A percentile compares a stretch with the other conserved stretches of the same genome.
Conservation (phyloP, 2,888 invertebrate genomes). For the Meteorus colon region DNA sequence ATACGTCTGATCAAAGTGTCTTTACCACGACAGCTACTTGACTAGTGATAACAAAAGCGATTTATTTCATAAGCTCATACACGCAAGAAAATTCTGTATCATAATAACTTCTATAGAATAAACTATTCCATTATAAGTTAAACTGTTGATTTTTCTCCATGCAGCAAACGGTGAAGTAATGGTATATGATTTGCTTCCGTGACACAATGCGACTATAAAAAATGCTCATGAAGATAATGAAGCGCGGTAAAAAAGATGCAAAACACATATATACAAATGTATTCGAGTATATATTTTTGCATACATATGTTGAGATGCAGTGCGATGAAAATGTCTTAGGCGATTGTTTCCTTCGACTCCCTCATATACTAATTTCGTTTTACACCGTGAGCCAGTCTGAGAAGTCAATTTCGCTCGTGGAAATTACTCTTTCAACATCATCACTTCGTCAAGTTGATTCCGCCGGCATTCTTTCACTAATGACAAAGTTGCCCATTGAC, state of each 20-base stretch:
- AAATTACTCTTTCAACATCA: conserved; percentile 51
- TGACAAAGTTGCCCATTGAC: conserved; percentile 50
- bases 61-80: not conserved
- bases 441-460: conserved; percentile 45
- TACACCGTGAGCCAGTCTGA: conserved; percentile 45
- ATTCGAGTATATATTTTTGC: not conserved
- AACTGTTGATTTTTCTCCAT: not conserved
- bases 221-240: not conserved
- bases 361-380: conserved; percentile 8
- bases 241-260: not conserved
- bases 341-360: conserved; percentile 23
- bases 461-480: conserved; percentile 55
- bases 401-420: conserved; percentile 58
- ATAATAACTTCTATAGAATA: not conserved
- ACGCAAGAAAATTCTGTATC: not conserved
- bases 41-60: not conserved
- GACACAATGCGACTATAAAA: conserved; percentile 1
- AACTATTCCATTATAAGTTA: not conserved
- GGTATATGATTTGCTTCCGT: not conserved
- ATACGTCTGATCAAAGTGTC: not conserved
- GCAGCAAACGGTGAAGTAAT: not conserved
- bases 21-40: not conserved
- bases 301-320: not conserved
- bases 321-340: not conserved
- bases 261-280: not conserved